These are phyloP conservation scores for Apotomis turbidana DNA, from an alignment of 2,888 invertebrate genomes.

Conservation along the genomic window DNA sequence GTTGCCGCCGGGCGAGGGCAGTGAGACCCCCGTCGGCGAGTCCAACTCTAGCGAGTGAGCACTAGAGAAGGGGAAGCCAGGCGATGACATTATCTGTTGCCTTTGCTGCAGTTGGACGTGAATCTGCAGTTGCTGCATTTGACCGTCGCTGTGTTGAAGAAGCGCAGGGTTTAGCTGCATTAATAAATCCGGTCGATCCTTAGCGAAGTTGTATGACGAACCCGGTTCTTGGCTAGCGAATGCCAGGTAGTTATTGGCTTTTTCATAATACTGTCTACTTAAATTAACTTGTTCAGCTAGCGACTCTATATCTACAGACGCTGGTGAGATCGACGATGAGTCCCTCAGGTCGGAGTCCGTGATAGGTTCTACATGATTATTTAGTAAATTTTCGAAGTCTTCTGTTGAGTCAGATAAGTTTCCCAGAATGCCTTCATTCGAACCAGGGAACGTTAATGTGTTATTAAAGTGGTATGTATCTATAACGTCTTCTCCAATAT, in stretches of 20 bases:
- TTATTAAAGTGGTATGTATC: constrained; percentile 93
- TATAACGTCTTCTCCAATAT: constrained; percentile 90
- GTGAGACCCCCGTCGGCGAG: constrained; percentile 89
- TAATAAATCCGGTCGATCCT: constrained; percentile 85
- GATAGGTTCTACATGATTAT: constrained; percentile 88
- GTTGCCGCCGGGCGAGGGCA: constrained; percentile 91
- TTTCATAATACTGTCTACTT: constrained; percentile 83
- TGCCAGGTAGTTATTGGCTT: constrained; percentile 73
- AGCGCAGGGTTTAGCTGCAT: constrained; percentile 84
- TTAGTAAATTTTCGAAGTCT: constrained; percentile 90
- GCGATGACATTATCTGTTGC: constrained; percentile 84
- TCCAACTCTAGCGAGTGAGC: constrained; percentile 87
- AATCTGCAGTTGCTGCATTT: constrained; percentile 87
- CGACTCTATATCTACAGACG: constrained; percentile 89
- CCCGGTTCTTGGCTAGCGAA: constrained; percentile 79
- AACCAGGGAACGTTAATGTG: constrained; percentile 90
- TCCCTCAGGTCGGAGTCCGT: constrained; percentile 87
- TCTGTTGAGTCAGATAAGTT: constrained; percentile 91
- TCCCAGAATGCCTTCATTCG: constrained; percentile 91
- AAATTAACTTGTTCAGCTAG: constrained; percentile 90
- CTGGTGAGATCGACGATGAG: constrained; percentile 88
- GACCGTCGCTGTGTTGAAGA: constrained; percentile 82
- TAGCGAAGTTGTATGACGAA: constrained; percentile 84
- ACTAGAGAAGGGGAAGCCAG: constrained; percentile 86
- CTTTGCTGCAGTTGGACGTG: constrained; percentile 89